Conservation (phyloP, 2,797 vertebrate species). For the Apogon talboti region DNA sequence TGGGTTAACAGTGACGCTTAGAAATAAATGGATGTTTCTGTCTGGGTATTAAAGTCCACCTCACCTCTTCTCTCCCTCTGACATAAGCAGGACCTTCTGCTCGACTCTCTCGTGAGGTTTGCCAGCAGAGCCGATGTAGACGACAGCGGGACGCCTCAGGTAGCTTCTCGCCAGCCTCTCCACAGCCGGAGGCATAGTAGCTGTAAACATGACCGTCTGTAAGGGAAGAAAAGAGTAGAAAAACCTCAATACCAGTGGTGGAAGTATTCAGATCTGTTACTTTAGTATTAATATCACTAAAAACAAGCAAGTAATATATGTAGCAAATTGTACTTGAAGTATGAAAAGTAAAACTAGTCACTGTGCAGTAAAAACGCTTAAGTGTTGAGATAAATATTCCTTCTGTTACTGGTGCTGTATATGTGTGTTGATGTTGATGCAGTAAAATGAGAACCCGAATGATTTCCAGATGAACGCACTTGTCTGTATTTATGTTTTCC, state of each 20-base stretch:
- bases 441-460: too few relatives aligned
- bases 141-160: slow-evolving; percentile 93
- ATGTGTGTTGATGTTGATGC: too few relatives aligned
- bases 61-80: slow-evolving; percentile 95
- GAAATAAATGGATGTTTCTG: accelerated
- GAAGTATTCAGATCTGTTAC: too few relatives aligned
- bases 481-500: slow-evolving; percentile 99
- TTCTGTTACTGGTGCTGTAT: too few relatives aligned
- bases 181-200: slow-evolving; percentile 96
- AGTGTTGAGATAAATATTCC: too few relatives aligned
- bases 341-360: too few relatives aligned
- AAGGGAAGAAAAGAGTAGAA: not conserved
- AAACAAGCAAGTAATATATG: too few relatives aligned
- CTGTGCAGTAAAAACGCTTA: too few relatives aligned
- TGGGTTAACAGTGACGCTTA: slow-evolving; percentile 20
- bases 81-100: slow-evolving; percentile 98
- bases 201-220: slow-evolving; percentile 99
- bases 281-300: too few relatives aligned
- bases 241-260: not conserved
- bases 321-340: too few relatives aligned
- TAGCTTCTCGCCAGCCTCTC: slow-evolving; percentile 96
- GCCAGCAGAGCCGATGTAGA: slow-evolving; percentile 97
- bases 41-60: not conserved
- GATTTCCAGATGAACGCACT: slow-evolving; percentile 74
- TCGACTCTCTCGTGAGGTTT: slow-evolving; percentile 99